phyloP scores from a whole-genome alignment of 2,888 invertebrate species.

The Hypomecis punctinalis region DNA sequence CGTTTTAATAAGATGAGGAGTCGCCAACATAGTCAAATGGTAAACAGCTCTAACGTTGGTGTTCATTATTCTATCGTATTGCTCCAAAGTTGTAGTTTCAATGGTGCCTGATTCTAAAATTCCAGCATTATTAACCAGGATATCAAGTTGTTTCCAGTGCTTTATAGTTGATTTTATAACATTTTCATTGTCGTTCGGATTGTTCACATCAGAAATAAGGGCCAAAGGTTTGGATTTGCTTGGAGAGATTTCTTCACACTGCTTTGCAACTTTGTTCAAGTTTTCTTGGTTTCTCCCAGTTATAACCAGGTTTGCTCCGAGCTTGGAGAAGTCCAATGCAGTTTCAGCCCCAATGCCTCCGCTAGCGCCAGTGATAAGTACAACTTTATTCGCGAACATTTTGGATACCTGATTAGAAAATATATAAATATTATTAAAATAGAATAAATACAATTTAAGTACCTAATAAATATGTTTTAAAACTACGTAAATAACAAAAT shows the following conservation, averaged over 20 bases:
- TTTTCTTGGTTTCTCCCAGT: constrained; percentile 88
- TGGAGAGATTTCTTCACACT: constrained; percentile 72
- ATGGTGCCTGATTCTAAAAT: constrained; percentile 89
- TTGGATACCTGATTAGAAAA: constrained; percentile 25
- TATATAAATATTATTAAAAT: neutral
- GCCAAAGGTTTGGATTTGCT: constrained; percentile 71
- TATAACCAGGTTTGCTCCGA: constrained; percentile 85
- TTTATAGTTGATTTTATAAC: constrained; percentile 87
- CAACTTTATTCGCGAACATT: constrained; percentile 81
- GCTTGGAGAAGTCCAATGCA: constrained; percentile 86
- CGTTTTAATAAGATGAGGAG: constrained; percentile 90
- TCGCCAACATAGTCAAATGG: constrained; percentile 90
- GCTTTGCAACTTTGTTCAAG: constrained; percentile 83
- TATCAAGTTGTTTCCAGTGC: constrained; percentile 88
- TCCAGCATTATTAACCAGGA: constrained; percentile 93
- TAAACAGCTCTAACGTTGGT: constrained; percentile 91
- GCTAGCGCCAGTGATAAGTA: constrained; percentile 87
- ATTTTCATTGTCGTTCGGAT: constrained; percentile 86
- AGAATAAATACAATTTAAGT: neutral
- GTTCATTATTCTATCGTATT: constrained; percentile 93
- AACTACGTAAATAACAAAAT: no score
- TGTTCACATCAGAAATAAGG: constrained; percentile 85
- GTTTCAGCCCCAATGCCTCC: constrained; percentile 89
- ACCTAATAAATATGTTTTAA: no score
- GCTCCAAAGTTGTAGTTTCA: constrained; percentile 90